Conservation (phyloP, 2,888 invertebrate species). For the Steinernema scapterisci region DNA sequence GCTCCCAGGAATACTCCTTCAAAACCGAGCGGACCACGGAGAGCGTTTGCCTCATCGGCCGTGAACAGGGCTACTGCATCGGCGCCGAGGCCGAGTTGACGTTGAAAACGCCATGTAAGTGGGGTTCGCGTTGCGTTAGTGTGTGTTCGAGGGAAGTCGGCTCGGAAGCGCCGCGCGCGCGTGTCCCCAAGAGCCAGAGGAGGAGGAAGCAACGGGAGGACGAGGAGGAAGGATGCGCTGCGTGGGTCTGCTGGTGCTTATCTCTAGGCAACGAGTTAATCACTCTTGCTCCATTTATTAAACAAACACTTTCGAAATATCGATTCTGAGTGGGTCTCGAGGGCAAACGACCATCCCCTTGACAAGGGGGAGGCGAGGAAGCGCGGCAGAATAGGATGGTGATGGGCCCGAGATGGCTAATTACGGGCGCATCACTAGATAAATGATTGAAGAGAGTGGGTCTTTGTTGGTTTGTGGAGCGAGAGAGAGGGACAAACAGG, state of each 20-base stretch:
- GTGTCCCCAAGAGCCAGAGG: not conserved
- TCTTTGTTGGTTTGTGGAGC: no score
- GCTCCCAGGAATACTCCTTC: conserved; percentile 67
- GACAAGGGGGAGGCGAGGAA: not conserved
- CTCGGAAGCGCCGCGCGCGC: not conserved
- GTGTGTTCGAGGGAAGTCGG: not conserved
- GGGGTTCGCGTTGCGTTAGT: no score
- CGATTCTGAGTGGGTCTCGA: not conserved
- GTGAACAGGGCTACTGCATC: conserved; percentile 68
- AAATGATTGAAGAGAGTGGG: no score
- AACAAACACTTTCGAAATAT: conserved; percentile 28
- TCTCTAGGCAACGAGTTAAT: conserved; percentile 32
- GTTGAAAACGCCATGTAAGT: conserved; percentile 69
- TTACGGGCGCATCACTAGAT: conserved; percentile 21
- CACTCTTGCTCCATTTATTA: conserved; percentile 31
- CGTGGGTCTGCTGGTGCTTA: not conserved
- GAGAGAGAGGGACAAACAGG: no score
- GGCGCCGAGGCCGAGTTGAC: conserved; percentile 70
- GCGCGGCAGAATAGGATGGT: not conserved
- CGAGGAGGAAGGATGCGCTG: conserved; percentile 1
- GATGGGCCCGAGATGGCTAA: conserved; percentile 13
- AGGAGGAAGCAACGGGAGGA: not conserved
- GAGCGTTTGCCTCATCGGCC: conserved; percentile 59
- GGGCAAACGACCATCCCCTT: not conserved
- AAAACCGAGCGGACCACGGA: conserved; percentile 67